Percentiles rank a stretch among this genome's conserved stretches.
Conservation (phyloP, 2,888 invertebrate genomes). For the Nymphalis urticae region DNA sequence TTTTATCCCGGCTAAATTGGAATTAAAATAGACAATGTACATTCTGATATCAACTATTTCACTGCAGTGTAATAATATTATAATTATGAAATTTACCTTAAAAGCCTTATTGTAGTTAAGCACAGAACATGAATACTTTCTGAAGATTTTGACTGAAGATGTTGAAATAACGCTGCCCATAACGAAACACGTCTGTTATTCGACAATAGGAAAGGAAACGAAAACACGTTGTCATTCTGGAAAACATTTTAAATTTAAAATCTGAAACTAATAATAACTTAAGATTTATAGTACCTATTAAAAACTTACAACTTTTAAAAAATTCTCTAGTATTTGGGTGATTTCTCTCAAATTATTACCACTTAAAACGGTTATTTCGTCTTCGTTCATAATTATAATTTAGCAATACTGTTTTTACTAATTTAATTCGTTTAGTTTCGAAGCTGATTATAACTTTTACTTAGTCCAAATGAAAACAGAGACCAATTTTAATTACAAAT, state of each 20-base stretch:
- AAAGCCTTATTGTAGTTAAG: constrained; percentile 83
- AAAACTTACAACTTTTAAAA: constrained; percentile 59
- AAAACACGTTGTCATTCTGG: constrained; percentile 78
- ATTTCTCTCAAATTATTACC: constrained; percentile 51
- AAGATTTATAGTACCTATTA: background rate
- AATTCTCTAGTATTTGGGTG: constrained; percentile 52
- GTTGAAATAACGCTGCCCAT: constrained; percentile 83
- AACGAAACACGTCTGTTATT: constrained; percentile 78
- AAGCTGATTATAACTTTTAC: background rate
- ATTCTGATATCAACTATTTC: no score
- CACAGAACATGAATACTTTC: constrained; percentile 76
- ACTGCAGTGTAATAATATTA: background rate
- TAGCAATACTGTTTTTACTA: background rate
- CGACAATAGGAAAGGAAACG: constrained; percentile 82
- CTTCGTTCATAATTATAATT: constrained; percentile 59
- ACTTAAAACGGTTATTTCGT: constrained; percentile 60
- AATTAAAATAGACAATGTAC: constrained; percentile 8
- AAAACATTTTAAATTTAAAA: constrained; percentile 42
- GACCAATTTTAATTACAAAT: background rate
- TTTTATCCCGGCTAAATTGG: constrained; percentile 87
- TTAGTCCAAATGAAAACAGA: constrained; percentile 8
- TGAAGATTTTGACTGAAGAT: constrained; percentile 75
- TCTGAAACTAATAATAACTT: background rate
- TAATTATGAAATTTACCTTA: constrained; percentile 79
- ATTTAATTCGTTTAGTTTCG: background rate